phyloP scores from a whole-genome alignment of 2,888 invertebrate species.

The Platycheirus rosarum region DNA sequence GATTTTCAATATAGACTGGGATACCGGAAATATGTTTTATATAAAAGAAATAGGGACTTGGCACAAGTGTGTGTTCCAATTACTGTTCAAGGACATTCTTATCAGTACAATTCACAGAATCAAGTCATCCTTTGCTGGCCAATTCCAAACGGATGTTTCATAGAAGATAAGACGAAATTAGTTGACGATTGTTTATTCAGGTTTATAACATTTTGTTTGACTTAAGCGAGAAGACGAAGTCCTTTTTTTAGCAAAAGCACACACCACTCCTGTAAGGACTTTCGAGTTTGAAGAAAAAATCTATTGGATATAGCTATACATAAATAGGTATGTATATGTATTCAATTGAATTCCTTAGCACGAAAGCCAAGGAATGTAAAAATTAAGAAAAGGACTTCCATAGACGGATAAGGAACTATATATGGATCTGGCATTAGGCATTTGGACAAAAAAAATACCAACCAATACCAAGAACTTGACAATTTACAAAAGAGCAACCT shows the following conservation, averaged over 20 bases:
- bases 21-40: no score
- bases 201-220: constrained; percentile 54
- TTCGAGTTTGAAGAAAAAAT: constrained; percentile 34
- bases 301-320: constrained; percentile 9
- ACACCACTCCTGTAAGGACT: constrained; percentile 23
- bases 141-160: neutral
- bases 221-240: neutral
- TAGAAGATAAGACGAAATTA: constrained; percentile 16
- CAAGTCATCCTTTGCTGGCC: no score
- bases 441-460: no score
- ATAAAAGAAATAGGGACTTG: constrained; percentile 6
- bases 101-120: neutral
- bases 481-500: constrained; percentile 35
- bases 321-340: no score
- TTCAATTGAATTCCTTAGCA: constrained; percentile 52
- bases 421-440: constrained; percentile 35
- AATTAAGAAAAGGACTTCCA: constrained; percentile 11
- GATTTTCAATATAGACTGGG: constrained; percentile 37
- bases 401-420: neutral
- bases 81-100: constrained; percentile 16
- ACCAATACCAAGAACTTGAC: constrained; percentile 54
- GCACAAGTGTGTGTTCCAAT: constrained; percentile 40
- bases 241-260: neutral
- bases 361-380: constrained; percentile 2
- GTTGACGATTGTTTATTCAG: constrained; percentile 38